phyloP scores from a whole-genome alignment of 2,888 invertebrate genomes.

The Oxyscelio sp. region DNA sequence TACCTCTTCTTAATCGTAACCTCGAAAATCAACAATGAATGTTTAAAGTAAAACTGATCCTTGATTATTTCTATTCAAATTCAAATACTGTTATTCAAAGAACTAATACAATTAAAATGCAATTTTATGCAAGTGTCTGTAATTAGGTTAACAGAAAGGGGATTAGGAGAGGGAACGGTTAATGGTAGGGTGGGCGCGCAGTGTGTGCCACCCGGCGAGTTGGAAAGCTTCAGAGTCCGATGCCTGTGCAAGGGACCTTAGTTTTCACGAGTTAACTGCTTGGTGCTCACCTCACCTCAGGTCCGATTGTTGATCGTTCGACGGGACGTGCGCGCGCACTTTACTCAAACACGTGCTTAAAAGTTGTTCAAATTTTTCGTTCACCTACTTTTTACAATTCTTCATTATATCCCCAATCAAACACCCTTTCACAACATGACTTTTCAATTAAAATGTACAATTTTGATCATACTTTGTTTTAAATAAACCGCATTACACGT shows the following conservation, averaged over 20 bases:
- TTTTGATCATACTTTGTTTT: too few species aligned
- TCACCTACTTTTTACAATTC: conserved; percentile 33
- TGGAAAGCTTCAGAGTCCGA: conserved; percentile 67
- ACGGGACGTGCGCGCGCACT: conserved; percentile 74
- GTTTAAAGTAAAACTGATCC: not conserved
- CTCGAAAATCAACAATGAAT: too few species aligned
- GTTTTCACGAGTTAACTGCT: conserved; percentile 85
- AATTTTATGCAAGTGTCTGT: conserved; percentile 48
- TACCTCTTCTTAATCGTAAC: too few species aligned
- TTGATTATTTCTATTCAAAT: not conserved
- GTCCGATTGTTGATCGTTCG: conserved; percentile 69
- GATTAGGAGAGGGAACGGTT: conserved; percentile 53
- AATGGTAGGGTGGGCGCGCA: conserved; percentile 69
- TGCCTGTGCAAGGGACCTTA: conserved; percentile 70
- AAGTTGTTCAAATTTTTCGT: conserved; percentile 44
- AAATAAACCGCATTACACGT: too few species aligned
- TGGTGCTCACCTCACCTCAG: conserved; percentile 81
- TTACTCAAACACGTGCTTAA: conserved; percentile 58
- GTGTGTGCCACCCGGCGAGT: conserved; percentile 59
- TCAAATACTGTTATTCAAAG: not conserved
- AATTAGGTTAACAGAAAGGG: conserved; percentile 68
- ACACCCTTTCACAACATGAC: not conserved
- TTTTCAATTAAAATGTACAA: not conserved
- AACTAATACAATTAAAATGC: conserved; percentile 30
- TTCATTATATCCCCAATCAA: not conserved